Evolutionary conservation across 2,797 vertebrate species (phyloP).

Genomic region (Notoglanidium macrostoma): DNA sequence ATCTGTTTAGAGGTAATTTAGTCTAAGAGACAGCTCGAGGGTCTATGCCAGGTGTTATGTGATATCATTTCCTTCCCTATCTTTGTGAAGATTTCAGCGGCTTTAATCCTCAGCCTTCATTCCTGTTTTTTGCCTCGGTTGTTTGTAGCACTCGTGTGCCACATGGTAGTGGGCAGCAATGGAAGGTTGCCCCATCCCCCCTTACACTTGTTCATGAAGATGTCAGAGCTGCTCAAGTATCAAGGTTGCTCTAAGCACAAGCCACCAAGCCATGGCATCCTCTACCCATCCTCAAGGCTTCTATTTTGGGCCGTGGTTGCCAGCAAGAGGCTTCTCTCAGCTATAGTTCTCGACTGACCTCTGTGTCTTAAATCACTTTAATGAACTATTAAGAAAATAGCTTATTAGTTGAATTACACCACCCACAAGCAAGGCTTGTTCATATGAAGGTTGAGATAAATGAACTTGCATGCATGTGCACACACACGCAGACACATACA

Average conservation of each 20-base stretch:
- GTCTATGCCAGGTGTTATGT: constrained; percentile 1
- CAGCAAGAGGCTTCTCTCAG: constrained; percentile 27
- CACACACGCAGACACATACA: background rate
- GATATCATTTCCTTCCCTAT: constrained; percentile 25
- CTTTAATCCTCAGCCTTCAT: background rate
- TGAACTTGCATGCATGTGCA: background rate
- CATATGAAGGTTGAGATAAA: constrained; percentile 11
- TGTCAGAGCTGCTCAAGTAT: constrained; percentile 32
- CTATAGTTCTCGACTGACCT: constrained; percentile 13
- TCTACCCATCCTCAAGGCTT: constrained; percentile 50
- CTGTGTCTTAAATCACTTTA: constrained; percentile 56
- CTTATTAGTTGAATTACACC: constrained; percentile 47
- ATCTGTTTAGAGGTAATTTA: constrained; percentile 39
- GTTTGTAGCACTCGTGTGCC: constrained; percentile 1
- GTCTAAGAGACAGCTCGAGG: background rate
- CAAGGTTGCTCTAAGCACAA: constrained; percentile 23
- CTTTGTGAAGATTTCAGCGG: background rate
- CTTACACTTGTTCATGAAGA: constrained; percentile 5
- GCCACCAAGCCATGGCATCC: constrained; percentile 31
- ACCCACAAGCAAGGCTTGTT: constrained; percentile 32
- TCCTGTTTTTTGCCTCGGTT: constrained; percentile 3
- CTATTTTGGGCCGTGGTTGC: constrained; percentile 46
- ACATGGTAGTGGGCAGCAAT: constrained; percentile 6
- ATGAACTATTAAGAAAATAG: constrained; percentile 47
- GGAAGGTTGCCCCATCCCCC: constrained; percentile 2